These are phyloP conservation scores for Bombyx mori DNA, from an alignment of 1,140 invertebrate species.

Conservation along the genomic window DNA sequence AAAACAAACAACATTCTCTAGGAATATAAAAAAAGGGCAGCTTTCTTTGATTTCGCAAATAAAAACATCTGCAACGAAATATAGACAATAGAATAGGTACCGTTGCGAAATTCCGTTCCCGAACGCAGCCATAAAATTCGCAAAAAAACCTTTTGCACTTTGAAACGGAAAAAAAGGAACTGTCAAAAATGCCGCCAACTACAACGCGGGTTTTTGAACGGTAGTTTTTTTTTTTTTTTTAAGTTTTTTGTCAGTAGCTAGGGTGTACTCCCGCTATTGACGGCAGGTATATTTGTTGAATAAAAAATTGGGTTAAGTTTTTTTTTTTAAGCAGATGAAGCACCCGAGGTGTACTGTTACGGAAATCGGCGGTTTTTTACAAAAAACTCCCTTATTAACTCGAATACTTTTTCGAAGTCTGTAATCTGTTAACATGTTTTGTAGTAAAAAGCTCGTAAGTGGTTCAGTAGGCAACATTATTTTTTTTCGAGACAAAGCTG, in stretches of 20 bases:
- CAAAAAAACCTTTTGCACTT: conserved; percentile 26
- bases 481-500: conserved; percentile 2
- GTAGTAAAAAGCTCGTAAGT: conserved; percentile 14
- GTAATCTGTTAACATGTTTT: conserved; percentile 56
- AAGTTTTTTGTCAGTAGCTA: conserved; percentile 6
- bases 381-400: conserved; percentile 46
- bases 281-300: conserved; percentile 48
- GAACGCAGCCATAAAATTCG: conserved; percentile 40
- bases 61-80: conserved; percentile 40
- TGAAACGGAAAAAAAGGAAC: conserved; percentile 32
- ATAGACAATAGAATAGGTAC: conserved; percentile 40
- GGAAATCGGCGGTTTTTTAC: conserved; percentile 57
- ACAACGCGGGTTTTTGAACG: conserved; percentile 5
- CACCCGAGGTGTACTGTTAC: conserved; percentile 58
- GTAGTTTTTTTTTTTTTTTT: conserved; percentile 30
- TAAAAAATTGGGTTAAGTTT: conserved; percentile 63
- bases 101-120: conserved; percentile 35
- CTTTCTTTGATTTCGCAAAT: background rate
- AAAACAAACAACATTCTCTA: conserved; percentile 18
- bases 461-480: conserved; percentile 2
- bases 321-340: conserved; percentile 54
- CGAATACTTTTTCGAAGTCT: conserved; percentile 30
- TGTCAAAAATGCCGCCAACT: conserved; percentile 36
- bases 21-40: too few relatives aligned
- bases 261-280: conserved; percentile 49